These are phyloP conservation scores for Eupeodes corollae DNA, from an alignment of 1,140 invertebrate genomes.

Conservation along the genomic window DNA sequence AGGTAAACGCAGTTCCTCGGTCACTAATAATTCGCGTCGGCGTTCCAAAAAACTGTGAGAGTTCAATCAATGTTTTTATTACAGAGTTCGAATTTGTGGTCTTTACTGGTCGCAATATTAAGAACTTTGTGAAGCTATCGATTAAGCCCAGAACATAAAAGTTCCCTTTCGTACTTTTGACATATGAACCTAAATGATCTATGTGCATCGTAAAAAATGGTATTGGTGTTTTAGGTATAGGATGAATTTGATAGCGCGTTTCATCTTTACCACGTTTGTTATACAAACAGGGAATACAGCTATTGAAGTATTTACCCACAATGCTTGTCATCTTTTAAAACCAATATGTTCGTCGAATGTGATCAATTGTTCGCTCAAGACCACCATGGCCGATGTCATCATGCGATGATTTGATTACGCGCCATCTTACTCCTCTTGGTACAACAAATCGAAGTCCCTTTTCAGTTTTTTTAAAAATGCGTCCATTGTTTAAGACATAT, in stretches of 20 bases:
- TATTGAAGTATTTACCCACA: neutral
- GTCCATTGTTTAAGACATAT: neutral
- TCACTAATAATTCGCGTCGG: neutral
- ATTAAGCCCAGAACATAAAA: neutral
- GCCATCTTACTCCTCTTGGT: neutral
- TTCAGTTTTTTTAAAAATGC: neutral
- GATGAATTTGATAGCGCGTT: too few species aligned
- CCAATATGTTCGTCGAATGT: neutral
- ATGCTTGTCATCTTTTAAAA: neutral
- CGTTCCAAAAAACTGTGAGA: neutral
- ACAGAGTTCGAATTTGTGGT: neutral
- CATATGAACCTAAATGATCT: slow-evolving; percentile 13
- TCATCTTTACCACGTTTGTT: too few species aligned
- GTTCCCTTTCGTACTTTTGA: neutral
- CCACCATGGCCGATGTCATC: neutral
- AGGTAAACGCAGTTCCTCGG: neutral
- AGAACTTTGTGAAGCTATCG: neutral
- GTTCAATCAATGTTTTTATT: neutral
- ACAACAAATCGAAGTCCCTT: neutral
- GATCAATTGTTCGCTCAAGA: neutral
- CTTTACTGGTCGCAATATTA: neutral
- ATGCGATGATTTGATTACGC: neutral
- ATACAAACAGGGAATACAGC: neutral
- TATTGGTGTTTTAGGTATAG: neutral
- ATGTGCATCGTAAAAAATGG: slow-evolving; percentile 12